Base-by-base conservation (phyloP, 2,113 vertebrate species). In the Neopipo cinnamomea region DNA sequence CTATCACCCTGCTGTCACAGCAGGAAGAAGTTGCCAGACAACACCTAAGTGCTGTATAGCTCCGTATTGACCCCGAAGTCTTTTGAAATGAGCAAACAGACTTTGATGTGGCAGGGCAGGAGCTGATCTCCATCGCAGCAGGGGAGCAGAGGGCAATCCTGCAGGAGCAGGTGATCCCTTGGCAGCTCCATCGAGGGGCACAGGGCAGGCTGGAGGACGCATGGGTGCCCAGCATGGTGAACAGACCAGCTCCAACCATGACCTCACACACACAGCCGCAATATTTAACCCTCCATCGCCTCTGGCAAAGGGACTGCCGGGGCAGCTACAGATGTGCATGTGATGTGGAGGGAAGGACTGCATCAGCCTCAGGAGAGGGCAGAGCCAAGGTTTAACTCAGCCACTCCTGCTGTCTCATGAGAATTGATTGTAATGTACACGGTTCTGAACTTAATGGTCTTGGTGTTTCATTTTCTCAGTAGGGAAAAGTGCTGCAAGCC, bases 61-160 rank as follows among this genome's bases (percentile, higher is more conserved):
- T 80, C 71, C 1, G 2, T 30, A 85, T 66, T 93, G 92, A 91
- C 81, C 77, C 56, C 68, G 2, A 20, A 47, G 53, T 30, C 88
- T 84, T 96, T 96, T 93, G 93, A 92, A 95, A 86, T 81, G 82
- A 88, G 65, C 95, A 90, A 80, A 74, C 52, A 84, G 56, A 5
- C 95, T 96, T 96, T 95, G 91, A 96, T 85, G 88, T 85, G 76
- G 25, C 44, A 68, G 62, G 14, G 5, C 11, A 33, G 50, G 84
- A 84, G 41, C 61, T 53, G 68, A 44, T 58, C 47, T 46, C 35
- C 53, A 2, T 44, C 0, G 0, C 56, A 0, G 2, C 1, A 28
- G 66, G 56, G 67, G 19, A 75, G 23, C 31, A 2, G 25, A 9
- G 13, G 21, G 27, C 9, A 7, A 68, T 27, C 30, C 23, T 52